A percentile compares a stretch with the other conserved stretches of the same genome.
These are phyloP conservation scores for Peromyscus nudipes DNA, from an alignment of 2,797 vertebrate species.

Conservation along the genomic window DNA sequence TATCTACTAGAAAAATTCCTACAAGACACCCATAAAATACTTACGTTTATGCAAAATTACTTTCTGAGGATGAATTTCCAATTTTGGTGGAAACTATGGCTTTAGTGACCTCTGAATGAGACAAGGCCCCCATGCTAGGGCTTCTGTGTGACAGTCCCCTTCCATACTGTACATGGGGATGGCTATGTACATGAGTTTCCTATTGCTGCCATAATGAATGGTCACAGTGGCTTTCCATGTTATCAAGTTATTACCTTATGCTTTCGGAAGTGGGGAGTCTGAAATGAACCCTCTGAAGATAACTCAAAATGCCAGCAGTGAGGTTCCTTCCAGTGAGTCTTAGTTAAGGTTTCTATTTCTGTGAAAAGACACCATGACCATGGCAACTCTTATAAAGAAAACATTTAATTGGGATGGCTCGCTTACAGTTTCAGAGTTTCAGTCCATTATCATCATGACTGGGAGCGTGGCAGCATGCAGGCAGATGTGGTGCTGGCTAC, in stretches of 20 bases:
- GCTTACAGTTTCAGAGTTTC: neutral
- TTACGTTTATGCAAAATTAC: neutral
- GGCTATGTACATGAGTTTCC: neutral
- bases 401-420: neutral
- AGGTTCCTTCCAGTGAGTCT: neutral
- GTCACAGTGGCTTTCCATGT: neutral
- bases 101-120: neutral
- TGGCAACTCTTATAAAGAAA: neutral
- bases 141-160: neutral
- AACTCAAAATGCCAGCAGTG: neutral
- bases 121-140: neutral
- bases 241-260: neutral
- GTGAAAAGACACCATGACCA: neutral
- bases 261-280: neutral
- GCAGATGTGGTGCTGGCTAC: neutral
- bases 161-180: neutral
- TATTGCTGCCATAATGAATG: neutral
- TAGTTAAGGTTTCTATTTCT: neutral
- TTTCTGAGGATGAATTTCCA: constrained; percentile 4
- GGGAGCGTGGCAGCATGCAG: neutral
- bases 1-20: neutral
- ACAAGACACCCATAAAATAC: constrained; percentile 3
- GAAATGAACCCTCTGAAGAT: neutral
- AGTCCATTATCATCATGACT: neutral
- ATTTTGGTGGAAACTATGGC: neutral